Conservation (phyloP, 2,113 vertebrate species). For the Myotis brandtii region DNA sequence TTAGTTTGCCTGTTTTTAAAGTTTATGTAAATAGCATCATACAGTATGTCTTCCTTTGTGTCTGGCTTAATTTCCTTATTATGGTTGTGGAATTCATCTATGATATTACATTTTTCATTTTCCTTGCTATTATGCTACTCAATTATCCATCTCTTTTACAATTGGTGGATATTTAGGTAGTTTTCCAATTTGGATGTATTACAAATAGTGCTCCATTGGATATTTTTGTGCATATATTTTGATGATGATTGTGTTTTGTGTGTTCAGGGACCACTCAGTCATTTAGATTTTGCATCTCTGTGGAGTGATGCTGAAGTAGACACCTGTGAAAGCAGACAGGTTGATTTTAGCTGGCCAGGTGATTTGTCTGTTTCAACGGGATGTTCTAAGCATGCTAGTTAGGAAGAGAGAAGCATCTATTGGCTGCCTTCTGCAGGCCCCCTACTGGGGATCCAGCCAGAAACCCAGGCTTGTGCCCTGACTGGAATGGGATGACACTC, state of each 20-base stretch:
- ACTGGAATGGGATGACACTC: no score
- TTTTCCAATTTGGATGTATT: not conserved
- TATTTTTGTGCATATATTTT: not conserved
- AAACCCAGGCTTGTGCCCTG: no score
- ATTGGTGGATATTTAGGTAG: not conserved
- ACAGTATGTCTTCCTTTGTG: not conserved
- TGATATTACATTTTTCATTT: not conserved
- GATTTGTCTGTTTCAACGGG: not conserved
- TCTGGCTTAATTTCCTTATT: not conserved
- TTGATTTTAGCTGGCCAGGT: not conserved
- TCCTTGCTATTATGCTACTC: not conserved
- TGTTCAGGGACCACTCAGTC: not conserved
- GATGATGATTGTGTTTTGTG: not conserved
- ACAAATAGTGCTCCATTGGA: not conserved
- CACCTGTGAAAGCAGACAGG: not conserved
- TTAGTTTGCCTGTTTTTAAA: not conserved
- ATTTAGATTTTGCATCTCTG: not conserved
- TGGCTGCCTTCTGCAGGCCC: no score
- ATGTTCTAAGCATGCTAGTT: not conserved
- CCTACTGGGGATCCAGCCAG: no score
- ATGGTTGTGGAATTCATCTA: not conserved
- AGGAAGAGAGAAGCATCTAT: not conserved
- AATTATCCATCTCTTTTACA: not conserved
- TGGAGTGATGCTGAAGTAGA: not conserved
- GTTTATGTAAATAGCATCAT: not conserved